phyloP scores from a whole-genome alignment of 1,140 invertebrate genomes.

The Caerostris darwini region DNA sequence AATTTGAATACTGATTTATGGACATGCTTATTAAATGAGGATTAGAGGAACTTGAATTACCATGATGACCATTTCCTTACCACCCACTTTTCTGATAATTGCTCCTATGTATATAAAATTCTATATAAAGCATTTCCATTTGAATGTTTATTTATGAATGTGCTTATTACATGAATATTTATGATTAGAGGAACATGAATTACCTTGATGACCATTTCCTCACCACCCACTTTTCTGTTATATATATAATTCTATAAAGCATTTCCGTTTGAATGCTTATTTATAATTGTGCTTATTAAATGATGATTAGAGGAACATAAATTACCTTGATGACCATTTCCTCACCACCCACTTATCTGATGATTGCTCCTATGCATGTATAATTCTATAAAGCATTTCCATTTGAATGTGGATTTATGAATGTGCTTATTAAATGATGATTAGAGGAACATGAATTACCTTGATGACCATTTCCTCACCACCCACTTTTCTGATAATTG shows the following conservation, averaged over 20 bases:
- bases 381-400: too few species aligned
- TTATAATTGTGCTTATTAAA: background rate
- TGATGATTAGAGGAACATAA: background rate
- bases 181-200: background rate
- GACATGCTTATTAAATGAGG: background rate
- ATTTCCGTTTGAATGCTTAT: background rate
- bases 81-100: constrained; percentile 27
- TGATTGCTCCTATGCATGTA: too few species aligned
- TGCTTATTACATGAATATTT: background rate
- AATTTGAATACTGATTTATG: too few species aligned
- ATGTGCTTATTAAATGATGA: background rate
- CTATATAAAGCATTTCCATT: background rate
- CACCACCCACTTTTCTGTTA: constrained; percentile 49
- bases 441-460: too few species aligned
- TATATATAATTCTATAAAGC: background rate
- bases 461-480: constrained; percentile 52
- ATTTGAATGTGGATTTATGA: background rate
- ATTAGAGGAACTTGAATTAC: background rate
- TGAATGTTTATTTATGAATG: too few species aligned
- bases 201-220: background rate
- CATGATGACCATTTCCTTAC: background rate
- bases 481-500: constrained; percentile 46
- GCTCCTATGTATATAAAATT: background rate
- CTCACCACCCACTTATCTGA: constrained; percentile 44
- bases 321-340: constrained; percentile 8